phyloP scores from a whole-genome alignment of 2,797 vertebrate genomes.

The Spinus olivaceus region DNA sequence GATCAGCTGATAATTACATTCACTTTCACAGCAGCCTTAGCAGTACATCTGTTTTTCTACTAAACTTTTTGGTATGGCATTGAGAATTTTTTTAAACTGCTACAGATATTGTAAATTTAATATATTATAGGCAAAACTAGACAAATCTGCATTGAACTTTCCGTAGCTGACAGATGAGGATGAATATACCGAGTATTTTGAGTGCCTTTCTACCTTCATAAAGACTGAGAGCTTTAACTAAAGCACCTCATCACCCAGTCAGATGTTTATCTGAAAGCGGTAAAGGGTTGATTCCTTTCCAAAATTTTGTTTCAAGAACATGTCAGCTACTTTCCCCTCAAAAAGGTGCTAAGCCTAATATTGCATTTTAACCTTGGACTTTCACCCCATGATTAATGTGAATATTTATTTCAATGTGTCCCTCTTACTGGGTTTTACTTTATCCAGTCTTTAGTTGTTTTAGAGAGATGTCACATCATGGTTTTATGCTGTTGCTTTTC shows the following conservation, averaged over 20 bases:
- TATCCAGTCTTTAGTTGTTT: slow-evolving; percentile 59
- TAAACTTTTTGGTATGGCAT: slow-evolving; percentile 35
- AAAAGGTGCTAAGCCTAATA: slow-evolving; percentile 71
- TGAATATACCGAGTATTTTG: slow-evolving; percentile 42
- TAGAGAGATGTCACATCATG: slow-evolving; percentile 54
- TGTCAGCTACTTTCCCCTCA: slow-evolving; percentile 61
- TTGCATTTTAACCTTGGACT: slow-evolving; percentile 68
- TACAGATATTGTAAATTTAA: slow-evolving; percentile 34
- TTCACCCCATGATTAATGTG: slow-evolving; percentile 76
- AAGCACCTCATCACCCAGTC: slow-evolving; percentile 41
- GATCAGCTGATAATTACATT: neutral
- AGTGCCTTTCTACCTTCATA: slow-evolving; percentile 77
- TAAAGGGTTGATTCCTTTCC: slow-evolving; percentile 42
- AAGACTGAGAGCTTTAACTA: slow-evolving; percentile 73
- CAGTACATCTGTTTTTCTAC: slow-evolving; percentile 2
- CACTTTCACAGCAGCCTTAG: slow-evolving; percentile 41
- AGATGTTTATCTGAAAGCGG: slow-evolving; percentile 8
- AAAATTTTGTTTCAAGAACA: slow-evolving; percentile 46
- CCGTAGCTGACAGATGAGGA: slow-evolving; percentile 44
- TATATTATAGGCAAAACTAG: slow-evolving; percentile 35
- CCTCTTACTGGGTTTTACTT: slow-evolving; percentile 62
- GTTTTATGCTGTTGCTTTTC: slow-evolving; percentile 68
- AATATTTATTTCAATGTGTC: slow-evolving; percentile 76
- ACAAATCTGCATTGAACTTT: slow-evolving; percentile 27
- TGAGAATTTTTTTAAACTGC: slow-evolving; percentile 9